A percentile compares a stretch with the other conserved stretches of the same genome.
phyloP scores from a whole-genome alignment of 2,888 invertebrate genomes.

The Hirudinaria manillensis region DNA sequence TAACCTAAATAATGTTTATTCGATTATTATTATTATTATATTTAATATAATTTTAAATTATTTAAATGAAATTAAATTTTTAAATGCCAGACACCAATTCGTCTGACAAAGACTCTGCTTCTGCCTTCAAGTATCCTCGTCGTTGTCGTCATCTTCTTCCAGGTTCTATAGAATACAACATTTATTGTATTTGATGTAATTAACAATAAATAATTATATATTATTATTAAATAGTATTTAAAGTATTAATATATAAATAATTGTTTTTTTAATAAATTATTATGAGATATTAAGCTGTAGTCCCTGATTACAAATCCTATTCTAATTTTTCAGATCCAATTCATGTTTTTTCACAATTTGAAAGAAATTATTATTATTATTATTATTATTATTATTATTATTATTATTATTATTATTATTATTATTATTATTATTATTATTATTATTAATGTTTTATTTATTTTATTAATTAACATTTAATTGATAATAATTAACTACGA shows the following conservation, averaged over 20 bases:
- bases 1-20: constrained; percentile 24
- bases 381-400: no score
- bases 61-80: background rate
- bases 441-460: no score
- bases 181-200: constrained; percentile 22
- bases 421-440: no score
- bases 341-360: no score
- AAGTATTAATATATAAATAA: background rate
- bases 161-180: constrained; percentile 42
- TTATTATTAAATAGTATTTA: background rate
- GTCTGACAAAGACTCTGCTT: constrained; percentile 60
- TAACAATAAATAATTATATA: constrained; percentile 21
- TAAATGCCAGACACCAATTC: constrained; percentile 55
- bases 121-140: constrained; percentile 60
- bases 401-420: no score
- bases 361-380: no score
- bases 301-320: no score
- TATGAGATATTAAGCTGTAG: no score
- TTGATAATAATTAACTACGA: no score
- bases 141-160: constrained; percentile 39
- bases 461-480: no score
- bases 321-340: no score
- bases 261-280: background rate
- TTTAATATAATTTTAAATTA: background rate
- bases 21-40: no score